Evolutionary conservation across 2,797 vertebrate genomes (phyloP).

Genomic region (Avahi laniger): DNA sequence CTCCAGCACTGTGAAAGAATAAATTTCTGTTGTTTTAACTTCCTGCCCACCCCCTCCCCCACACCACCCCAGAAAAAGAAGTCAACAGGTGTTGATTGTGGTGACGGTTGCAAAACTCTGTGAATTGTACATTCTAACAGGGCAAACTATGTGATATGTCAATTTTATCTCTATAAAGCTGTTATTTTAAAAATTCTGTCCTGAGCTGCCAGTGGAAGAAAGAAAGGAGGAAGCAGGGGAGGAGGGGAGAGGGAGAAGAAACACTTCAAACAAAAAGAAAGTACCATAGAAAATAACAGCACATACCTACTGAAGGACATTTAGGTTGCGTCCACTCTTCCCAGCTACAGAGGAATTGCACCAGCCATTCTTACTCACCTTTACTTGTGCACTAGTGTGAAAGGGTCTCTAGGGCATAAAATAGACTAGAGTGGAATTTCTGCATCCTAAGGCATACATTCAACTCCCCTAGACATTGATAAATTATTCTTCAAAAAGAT

Average conservation of each 20-base stretch:
- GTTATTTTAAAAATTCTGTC: neutral
- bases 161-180: neutral
- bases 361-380: neutral
- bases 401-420: neutral
- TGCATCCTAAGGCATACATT: neutral
- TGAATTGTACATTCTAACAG: neutral
- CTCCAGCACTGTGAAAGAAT: neutral
- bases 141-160: neutral
- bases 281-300: neutral
- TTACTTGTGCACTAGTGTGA: neutral
- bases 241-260: neutral
- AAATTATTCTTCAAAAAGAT: neutral
- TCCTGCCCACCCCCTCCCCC: too few species aligned
- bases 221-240: rapidly evolving
- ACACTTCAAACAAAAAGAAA: neutral
- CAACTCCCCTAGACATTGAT: neutral
- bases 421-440: neutral
- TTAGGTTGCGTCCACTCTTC: neutral
- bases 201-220: neutral
- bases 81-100: neutral
- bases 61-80: neutral
- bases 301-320: neutral
- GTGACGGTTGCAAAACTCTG: neutral
- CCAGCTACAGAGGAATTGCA: neutral
- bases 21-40: neutral